phyloP scores from a whole-genome alignment of 2,113 vertebrate genomes.

The Strix uralensis region DNA sequence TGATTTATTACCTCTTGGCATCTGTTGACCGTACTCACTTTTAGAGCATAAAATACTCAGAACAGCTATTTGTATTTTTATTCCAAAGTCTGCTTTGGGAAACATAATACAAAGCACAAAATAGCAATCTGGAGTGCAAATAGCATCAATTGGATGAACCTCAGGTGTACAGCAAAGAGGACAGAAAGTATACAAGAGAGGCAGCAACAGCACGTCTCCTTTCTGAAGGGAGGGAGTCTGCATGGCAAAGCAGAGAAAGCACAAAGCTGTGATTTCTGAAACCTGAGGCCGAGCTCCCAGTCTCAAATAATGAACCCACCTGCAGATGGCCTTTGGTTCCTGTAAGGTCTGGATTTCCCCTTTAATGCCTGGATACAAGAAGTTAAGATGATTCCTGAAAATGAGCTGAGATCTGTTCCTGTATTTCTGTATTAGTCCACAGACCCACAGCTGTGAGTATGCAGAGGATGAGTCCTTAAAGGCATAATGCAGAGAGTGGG shows the following conservation, averaged over 20 bases:
- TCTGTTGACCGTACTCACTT: background rate
- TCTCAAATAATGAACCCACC: background rate
- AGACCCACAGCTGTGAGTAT: background rate
- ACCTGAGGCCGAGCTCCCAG: fast-evolving
- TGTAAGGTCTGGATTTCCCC: background rate
- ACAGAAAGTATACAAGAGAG: background rate
- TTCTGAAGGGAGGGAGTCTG: background rate
- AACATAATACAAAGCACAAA: background rate
- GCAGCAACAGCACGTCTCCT: background rate
- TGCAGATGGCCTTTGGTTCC: background rate
- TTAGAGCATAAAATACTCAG: background rate
- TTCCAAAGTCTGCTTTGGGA: background rate
- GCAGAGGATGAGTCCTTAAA: background rate
- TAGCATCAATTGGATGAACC: background rate
- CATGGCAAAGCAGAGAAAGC: background rate
- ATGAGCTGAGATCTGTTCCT: background rate
- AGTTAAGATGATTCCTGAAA: background rate
- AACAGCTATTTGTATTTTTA: background rate
- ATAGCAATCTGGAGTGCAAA: background rate
- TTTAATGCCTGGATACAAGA: background rate
- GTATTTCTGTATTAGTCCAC: background rate
- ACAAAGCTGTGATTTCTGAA: background rate
- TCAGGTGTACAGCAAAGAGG: background rate
- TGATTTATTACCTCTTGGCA: constrained; percentile 23
- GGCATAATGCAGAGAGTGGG: fast-evolving